phyloP scores from a whole-genome alignment of 2,888 invertebrate species.

The Chymomyza procnemis region DNA sequence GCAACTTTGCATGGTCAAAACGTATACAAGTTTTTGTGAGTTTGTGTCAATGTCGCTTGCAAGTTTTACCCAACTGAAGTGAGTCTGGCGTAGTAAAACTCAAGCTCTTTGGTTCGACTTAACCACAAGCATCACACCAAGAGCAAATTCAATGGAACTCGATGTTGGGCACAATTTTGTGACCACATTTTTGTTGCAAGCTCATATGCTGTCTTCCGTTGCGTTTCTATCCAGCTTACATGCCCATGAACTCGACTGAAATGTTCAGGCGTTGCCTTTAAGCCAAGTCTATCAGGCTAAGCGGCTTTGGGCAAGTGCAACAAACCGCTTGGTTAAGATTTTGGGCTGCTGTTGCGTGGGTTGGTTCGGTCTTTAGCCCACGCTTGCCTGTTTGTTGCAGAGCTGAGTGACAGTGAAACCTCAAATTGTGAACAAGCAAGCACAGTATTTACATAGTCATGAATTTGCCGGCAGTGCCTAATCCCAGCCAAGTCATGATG shows the following conservation, averaged over 20 bases:
- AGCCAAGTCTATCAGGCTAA: slow-evolving; percentile 9
- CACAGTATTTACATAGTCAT: slow-evolving; percentile 11
- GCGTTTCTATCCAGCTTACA: not conserved
- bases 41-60: slow-evolving; percentile 4
- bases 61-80: not conserved
- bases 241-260: not conserved
- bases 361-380: slow-evolving; percentile 39
- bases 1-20: slow-evolving; percentile 1
- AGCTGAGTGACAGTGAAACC: slow-evolving; percentile 60
- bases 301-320: slow-evolving; percentile 25
- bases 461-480: not conserved
- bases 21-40: not conserved
- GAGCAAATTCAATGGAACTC: not conserved
- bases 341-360: slow-evolving; percentile 9
- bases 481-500: slow-evolving; percentile 30
- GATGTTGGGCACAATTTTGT: not conserved
- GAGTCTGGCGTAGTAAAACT: not conserved
- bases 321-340: slow-evolving; percentile 5
- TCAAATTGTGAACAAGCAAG: slow-evolving; percentile 60
- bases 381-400: slow-evolving; percentile 19
- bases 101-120: not conserved
- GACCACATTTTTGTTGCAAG: not conserved
- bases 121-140: slow-evolving; percentile 3
- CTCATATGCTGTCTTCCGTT: not conserved
- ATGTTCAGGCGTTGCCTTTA: not conserved